Evolutionary conservation across 2,113 vertebrate genomes (phyloP).

Genomic region (Gila orcuttii): DNA sequence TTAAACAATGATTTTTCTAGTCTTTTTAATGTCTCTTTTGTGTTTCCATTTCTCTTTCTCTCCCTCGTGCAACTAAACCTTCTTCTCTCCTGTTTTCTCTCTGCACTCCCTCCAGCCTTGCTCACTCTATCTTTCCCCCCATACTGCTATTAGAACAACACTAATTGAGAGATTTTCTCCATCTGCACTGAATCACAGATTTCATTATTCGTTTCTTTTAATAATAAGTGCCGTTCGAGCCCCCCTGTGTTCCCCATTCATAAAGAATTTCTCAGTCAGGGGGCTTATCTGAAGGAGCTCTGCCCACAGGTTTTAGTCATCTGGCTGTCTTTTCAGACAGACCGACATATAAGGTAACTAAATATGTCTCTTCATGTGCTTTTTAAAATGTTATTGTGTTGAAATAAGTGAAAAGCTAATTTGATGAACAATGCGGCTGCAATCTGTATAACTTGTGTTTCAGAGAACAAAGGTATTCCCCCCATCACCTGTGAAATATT

Average conservation of each 20-base stretch:
- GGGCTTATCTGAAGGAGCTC: constrained; percentile 1
- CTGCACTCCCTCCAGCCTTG: constrained; percentile 5
- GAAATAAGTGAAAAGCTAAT: background rate
- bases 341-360: background rate
- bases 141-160: constrained; percentile 19
- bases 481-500: background rate
- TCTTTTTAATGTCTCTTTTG: constrained; percentile 24
- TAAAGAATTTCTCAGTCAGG: constrained; percentile 35
- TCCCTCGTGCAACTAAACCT: constrained; percentile 18
- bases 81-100: constrained; percentile 42
- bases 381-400: background rate
- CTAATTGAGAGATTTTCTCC: constrained; percentile 36
- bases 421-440: background rate
- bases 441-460: background rate
- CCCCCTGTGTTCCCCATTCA: constrained; percentile 21
- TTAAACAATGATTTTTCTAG: constrained; percentile 51
- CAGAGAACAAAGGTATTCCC: background rate
- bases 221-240: constrained; percentile 5
- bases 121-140: constrained; percentile 3
- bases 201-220: constrained; percentile 31
- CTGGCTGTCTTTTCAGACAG: background rate
- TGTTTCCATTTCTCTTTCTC: constrained; percentile 16
- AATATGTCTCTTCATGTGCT: background rate
- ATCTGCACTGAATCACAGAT: constrained; percentile 22
- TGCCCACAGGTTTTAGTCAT: background rate